Evolutionary conservation across 1,140 invertebrate genomes (phyloP).

Genomic region (Oryzaephilus surinamensis): DNA sequence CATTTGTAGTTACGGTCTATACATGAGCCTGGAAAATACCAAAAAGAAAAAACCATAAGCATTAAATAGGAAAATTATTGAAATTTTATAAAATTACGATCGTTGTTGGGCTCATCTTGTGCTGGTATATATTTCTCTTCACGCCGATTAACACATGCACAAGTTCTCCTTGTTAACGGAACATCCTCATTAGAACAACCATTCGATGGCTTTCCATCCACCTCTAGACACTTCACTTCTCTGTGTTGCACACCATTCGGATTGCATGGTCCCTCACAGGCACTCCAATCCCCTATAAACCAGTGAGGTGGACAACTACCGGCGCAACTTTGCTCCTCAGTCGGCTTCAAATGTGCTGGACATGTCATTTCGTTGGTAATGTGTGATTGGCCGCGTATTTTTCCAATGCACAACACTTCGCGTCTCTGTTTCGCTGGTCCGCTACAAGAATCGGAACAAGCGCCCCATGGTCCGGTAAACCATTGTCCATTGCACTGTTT

Average conservation of each 20-base stretch:
- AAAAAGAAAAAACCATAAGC: not conserved
- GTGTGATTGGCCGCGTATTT: constrained; percentile 28
- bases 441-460: constrained; percentile 38
- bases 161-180: constrained; percentile 27
- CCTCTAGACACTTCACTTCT: constrained; percentile 47
- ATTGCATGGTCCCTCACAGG: constrained; percentile 44
- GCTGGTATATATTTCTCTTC: constrained; percentile 21
- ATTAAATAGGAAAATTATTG: too few relatives aligned
- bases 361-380: constrained; percentile 34
- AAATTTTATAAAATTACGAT: constrained; percentile 25
- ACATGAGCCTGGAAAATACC: constrained; percentile 42
- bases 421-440: constrained; percentile 25
- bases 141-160: constrained; percentile 22
- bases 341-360: constrained; percentile 24
- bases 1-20: constrained; percentile 64
- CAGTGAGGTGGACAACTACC: constrained; percentile 45
- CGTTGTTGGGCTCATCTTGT: constrained; percentile 33
- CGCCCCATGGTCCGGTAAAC: constrained; percentile 57
- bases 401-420: constrained; percentile 43
- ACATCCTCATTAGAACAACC: constrained; percentile 23
- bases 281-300: constrained; percentile 51
- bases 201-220: constrained; percentile 30
- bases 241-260: constrained; percentile 49
- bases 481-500: constrained; percentile 54
- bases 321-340: constrained; percentile 36